Conservation (phyloP, 1,140 invertebrate species). For the Calycopis cecrops region DNA sequence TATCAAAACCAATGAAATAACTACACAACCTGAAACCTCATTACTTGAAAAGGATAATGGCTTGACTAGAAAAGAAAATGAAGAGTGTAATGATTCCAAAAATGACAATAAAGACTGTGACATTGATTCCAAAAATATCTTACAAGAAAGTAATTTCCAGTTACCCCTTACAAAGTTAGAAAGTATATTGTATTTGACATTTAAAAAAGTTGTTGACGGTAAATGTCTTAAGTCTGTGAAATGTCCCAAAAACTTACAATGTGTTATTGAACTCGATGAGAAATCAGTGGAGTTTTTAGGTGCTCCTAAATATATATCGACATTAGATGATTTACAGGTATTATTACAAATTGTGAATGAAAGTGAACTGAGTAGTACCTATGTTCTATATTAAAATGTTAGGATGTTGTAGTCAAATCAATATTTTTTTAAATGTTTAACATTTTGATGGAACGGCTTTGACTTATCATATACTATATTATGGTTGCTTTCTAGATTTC, state of each 20-base stretch:
- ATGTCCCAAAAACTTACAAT: constrained; percentile 64
- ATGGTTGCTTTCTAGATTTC: neutral
- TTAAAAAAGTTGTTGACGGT: constrained; percentile 58
- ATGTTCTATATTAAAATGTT: constrained; percentile 50
- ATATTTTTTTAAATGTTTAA: neutral
- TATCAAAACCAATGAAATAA: constrained; percentile 8
- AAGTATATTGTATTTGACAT: constrained; percentile 55
- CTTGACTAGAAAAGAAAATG: neutral
- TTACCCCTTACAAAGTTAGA: constrained; percentile 26
- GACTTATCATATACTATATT: neutral
- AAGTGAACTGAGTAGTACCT: constrained; percentile 58
- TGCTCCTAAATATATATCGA: constrained; percentile 67
- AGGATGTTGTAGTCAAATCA: constrained; percentile 5
- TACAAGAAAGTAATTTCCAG: constrained; percentile 19
- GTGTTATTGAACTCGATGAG: constrained; percentile 59
- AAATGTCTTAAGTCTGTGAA: constrained; percentile 59
- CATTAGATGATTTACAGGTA: constrained; percentile 66
- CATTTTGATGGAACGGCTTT: constrained; percentile 8
- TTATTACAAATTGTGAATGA: constrained; percentile 72
- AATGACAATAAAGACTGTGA: constrained; percentile 6
- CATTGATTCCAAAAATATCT: neutral
- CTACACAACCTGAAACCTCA: constrained; percentile 1
- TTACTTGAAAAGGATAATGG: neutral
- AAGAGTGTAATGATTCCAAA: neutral
- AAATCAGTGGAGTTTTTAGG: constrained; percentile 67